Evolutionary conservation across 2,113 vertebrate species (phyloP).

Genomic region (Propithecus coquereli): DNA sequence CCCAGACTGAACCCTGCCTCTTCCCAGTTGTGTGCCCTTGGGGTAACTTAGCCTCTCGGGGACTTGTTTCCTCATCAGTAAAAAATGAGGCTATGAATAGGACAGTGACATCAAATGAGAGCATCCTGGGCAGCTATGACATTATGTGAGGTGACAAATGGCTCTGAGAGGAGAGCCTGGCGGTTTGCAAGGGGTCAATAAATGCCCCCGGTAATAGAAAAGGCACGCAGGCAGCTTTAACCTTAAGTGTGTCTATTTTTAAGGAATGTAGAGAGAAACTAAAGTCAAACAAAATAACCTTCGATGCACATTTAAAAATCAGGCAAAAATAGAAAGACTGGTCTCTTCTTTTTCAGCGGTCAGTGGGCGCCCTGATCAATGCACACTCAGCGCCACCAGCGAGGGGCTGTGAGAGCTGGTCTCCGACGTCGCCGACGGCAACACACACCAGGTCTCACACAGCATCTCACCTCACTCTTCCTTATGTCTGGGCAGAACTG

Average conservation of each 20-base stretch:
- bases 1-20: background rate
- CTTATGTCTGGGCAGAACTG: background rate
- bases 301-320: background rate
- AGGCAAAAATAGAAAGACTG: background rate
- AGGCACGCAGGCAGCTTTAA: no score
- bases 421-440: fast-evolving
- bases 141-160: fast-evolving
- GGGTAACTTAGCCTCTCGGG: background rate
- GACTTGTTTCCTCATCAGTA: background rate
- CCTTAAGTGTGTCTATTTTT: background rate
- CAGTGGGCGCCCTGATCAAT: background rate
- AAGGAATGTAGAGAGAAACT: background rate
- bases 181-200: fast-evolving
- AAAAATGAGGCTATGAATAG: background rate
- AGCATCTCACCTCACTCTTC: fast-evolving
- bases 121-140: no score
- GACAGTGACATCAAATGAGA: background rate
- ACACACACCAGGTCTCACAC: background rate
- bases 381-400: fast-evolving
- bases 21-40: fast-evolving
- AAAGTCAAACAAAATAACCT: background rate
- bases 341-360: background rate
- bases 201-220: background rate
- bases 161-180: background rate
- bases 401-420: no score